Conservation (phyloP, 2,797 vertebrate species). For the Gallirallus australis region DNA sequence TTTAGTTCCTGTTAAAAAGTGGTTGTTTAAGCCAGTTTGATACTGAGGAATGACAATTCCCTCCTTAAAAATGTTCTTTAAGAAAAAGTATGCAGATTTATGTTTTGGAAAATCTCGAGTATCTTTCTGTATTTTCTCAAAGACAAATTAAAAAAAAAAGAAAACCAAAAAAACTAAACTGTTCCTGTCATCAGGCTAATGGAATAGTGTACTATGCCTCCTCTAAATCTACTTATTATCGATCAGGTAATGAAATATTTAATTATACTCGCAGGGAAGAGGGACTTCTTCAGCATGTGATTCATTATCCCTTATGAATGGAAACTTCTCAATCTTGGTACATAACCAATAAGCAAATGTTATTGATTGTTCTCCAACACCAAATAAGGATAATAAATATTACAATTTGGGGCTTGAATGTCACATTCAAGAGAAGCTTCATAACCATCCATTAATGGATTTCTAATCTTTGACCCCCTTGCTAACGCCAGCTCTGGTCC, state of each 20-base stretch:
- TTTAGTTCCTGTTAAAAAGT: background rate
- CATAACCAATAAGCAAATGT: constrained; percentile 47
- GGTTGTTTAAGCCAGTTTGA: background rate
- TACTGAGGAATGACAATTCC: background rate
- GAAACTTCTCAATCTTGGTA: constrained; percentile 33
- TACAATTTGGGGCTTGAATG: background rate
- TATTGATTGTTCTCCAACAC: constrained; percentile 46
- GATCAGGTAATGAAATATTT: constrained; percentile 48
- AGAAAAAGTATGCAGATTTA: background rate
- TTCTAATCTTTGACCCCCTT: constrained; percentile 33
- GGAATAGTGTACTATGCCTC: background rate
- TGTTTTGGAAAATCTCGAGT: constrained; percentile 6
- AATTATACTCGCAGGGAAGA: constrained; percentile 15
- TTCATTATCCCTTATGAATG: constrained; percentile 50
- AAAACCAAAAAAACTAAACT: background rate
- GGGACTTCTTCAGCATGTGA: constrained; percentile 24
- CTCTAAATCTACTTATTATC: constrained; percentile 55
- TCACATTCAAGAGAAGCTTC: background rate
- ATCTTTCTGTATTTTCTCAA: background rate
- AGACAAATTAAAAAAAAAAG: background rate
- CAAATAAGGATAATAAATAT: constrained; percentile 59
- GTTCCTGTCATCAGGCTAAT: constrained; percentile 8
- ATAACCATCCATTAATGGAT: constrained; percentile 9
- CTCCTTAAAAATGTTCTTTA: background rate
- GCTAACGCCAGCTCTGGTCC: background rate